These are phyloP conservation scores for Numida meleagris DNA, from an alignment of 2,113 vertebrate species.

Conservation along the genomic window DNA sequence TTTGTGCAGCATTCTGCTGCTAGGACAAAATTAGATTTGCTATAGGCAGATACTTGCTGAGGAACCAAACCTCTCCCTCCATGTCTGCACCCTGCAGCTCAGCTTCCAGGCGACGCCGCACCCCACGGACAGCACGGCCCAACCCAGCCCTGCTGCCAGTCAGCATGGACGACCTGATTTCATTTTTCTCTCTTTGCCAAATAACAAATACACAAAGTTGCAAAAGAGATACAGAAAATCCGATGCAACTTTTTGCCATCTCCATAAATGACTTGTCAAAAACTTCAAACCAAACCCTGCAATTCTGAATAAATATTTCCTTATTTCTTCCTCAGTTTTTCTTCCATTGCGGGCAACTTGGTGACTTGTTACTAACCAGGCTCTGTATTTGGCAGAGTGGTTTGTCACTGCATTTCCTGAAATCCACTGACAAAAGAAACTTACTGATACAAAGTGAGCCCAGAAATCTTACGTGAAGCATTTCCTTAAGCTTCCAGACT, in stretches of 20 bases:
- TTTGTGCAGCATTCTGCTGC: too few relatives aligned
- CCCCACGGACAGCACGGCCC: too few relatives aligned
- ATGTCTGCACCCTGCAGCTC: too few relatives aligned
- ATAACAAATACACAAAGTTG: too few relatives aligned
- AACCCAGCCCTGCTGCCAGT: too few relatives aligned
- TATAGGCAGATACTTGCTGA: too few relatives aligned
- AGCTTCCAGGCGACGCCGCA: too few relatives aligned
- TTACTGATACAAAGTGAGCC: not conserved
- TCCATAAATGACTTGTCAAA: not conserved
- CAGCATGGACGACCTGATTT: too few relatives aligned
- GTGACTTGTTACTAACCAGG: not conserved
- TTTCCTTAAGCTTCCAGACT: not conserved
- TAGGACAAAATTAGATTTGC: too few relatives aligned
- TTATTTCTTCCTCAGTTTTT: not conserved
- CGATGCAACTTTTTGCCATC: not conserved
- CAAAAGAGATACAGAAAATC: constrained; percentile 11
- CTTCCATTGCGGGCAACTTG: not conserved
- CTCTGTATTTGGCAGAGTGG: not conserved
- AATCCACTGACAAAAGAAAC: not conserved
- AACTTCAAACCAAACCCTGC: not conserved
- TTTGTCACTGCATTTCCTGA: not conserved
- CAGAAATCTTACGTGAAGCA: not conserved
- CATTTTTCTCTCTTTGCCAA: too few relatives aligned
- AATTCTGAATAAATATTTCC: not conserved
- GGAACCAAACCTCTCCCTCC: too few relatives aligned